Percentiles rank a stretch among this genome's conserved stretches.
These are phyloP conservation scores for Silurus meridionalis DNA, from an alignment of 2,113 vertebrate species.

Conservation along the genomic window DNA sequence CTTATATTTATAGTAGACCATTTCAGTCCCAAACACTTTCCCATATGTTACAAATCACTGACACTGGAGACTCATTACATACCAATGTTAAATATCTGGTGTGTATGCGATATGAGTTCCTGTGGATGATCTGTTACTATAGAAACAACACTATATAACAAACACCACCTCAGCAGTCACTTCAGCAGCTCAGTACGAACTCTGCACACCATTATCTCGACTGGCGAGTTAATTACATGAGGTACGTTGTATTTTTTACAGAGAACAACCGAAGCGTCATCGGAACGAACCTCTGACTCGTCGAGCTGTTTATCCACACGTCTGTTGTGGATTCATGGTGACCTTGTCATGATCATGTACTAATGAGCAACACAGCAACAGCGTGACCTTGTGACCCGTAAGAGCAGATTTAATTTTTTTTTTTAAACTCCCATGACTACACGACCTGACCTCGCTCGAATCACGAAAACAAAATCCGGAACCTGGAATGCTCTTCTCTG, in stretches of 20 bases:
- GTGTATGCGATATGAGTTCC: background rate
- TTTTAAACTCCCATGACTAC: background rate
- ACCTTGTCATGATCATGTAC: too few species aligned
- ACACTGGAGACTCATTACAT: background rate
- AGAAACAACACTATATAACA: background rate
- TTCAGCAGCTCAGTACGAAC: background rate
- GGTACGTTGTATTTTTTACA: background rate
- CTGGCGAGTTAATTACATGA: background rate
- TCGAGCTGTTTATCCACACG: background rate
- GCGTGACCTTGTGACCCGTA: background rate
- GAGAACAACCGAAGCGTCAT: background rate
- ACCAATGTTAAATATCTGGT: background rate
- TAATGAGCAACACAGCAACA: conserved; percentile 7
- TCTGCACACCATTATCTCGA: background rate
- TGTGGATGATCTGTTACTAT: background rate
- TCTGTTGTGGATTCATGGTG: background rate
- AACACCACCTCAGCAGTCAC: background rate
- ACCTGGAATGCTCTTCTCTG: background rate
- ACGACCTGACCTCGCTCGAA: background rate
- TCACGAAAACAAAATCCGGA: background rate
- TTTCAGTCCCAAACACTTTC: too few species aligned
- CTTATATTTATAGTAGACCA: too few species aligned
- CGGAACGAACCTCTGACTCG: background rate
- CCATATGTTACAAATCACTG: background rate
- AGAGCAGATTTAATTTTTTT: background rate